Evolutionary conservation across 2,113 vertebrate species (phyloP), one percentile per base, ranked within the genome.

Genomic region (Strix aluco): DNA sequence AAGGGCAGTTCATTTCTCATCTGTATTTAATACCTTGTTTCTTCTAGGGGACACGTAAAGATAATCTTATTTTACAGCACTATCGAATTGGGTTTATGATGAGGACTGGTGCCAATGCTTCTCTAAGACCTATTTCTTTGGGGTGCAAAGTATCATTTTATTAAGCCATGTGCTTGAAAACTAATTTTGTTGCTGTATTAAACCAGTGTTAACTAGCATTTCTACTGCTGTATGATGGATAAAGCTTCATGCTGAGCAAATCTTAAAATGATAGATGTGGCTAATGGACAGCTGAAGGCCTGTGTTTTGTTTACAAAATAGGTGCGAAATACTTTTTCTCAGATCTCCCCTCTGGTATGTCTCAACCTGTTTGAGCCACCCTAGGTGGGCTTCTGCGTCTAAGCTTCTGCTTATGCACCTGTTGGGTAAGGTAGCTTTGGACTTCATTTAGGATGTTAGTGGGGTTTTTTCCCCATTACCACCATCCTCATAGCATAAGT

Each of bases 11-110:
- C 55, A 75, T 95, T 96, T 94, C 88, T 94, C 74, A 62, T 93
- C 65, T 85, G 16, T 91, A 32, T 93, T 97, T 96, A 94, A 90
- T 94, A 92, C 79, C 49, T 61, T 70, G 8, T 81, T 95, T 86
- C 91, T 95, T 97, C 88, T 78, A 71, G 86, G 65, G 36, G 32
- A 66, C 55, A 36, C n/a, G 1, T 71, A 70, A 89, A 82, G 72
- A 81, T 95, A 86, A 83, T 93, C 54, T 96, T 80, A 46, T n/a
- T 92, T 94, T 80, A 78, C 69, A 94, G 63, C 27, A 66, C 51
- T 59, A 3, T 55, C 8, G 16, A 83, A 69, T 91, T 34, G 36
- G 69, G 59, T 86, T 86, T 78, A 36, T 46, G 57, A 36, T 94
- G 57, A 90, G 57, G 54, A 22, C 54, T 55, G 46, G 55, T 82